Base-by-base conservation (phyloP, 2,888 invertebrate genomes). In the Epistrophella euchroma region DNA sequence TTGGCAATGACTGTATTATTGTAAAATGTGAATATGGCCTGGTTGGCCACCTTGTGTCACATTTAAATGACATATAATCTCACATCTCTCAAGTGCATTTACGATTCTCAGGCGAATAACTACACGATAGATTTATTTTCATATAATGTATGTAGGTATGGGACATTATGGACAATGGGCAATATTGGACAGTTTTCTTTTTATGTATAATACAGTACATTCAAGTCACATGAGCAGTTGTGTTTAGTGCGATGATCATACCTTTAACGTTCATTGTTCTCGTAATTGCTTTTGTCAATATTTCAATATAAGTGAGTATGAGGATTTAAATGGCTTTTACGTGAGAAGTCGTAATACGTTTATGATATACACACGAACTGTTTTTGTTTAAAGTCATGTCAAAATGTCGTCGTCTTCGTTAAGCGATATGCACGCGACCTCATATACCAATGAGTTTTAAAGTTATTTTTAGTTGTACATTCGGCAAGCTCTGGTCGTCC, bases 221-320 rank as follows among this genome's bases (percentile, higher is more conserved):
- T 40, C 22, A 9, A 68, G 50, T 73, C 66, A 68, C 40, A 50
- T 25, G 43, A 19, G 43, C 62, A 7, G 32, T 1, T 32, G 9
- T 56, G 32, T 47, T 6, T 17, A 10, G 6, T 32, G n/a, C n/a
- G 5, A 66, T 72, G 78, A 64, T 47, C 70, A 58, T n/a, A n/a
- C 25, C 43, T 19, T 19, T 22, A 55, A 47, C 28, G 50, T 58
- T 45, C 40, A 66, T 74, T 66, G 58, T 43, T 35, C 70, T 76
- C 22, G 55, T 64, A 81, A 81, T 76, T 81, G 75, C 56, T 64
- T 73, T 74, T 75, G 75, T 81, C 75, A 70, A 75, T 81, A 76
- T 71, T 62, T 70, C 52, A 77, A 66, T 66, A 43, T 75, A 43
- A 50, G 28, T 13, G 1, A 60, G 17, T 25, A 13, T n/a, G n/a